Percentiles rank a stretch among this genome's conserved stretches.
phyloP scores from a whole-genome alignment of 2,888 invertebrate genomes.

The Diarsia dahlii region DNA sequence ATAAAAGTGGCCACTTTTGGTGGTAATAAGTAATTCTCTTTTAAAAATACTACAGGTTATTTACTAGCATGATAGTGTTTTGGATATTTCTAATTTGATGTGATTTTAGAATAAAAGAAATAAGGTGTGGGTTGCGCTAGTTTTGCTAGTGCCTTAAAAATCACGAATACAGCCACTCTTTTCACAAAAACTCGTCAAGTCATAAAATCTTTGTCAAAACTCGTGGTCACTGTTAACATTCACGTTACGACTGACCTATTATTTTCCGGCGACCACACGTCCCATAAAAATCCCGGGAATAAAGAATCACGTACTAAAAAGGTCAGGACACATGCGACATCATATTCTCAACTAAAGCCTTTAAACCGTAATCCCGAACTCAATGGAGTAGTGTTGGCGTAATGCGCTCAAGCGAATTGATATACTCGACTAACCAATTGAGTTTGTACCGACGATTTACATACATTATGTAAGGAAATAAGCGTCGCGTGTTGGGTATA shows the following conservation, averaged over 20 bases:
- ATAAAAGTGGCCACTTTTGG: too few species aligned
- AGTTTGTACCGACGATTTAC: constrained; percentile 67
- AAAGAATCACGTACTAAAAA: constrained; percentile 61
- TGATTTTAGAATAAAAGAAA: too few species aligned
- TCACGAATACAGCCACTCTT: neutral
- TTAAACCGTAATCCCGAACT: constrained; percentile 58
- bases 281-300: constrained; percentile 23
- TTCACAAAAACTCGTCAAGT: neutral
- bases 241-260: constrained; percentile 16
- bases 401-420: constrained; percentile 43
- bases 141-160: too few species aligned
- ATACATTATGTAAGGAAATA: constrained; percentile 60
- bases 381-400: constrained; percentile 53
- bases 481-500: constrained; percentile 57
- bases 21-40: too few species aligned
- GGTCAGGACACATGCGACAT: constrained; percentile 60
- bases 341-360: constrained; percentile 56
- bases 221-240: constrained; percentile 16
- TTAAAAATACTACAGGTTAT: too few species aligned
- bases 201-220: neutral
- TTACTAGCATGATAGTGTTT: too few species aligned
- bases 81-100: too few species aligned
- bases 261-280: constrained; percentile 27
- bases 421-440: constrained; percentile 51
- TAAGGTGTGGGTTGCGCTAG: too few species aligned